Base-by-base conservation (phyloP, 2,888 invertebrate genomes). In the Alloplasta piceator region DNA sequence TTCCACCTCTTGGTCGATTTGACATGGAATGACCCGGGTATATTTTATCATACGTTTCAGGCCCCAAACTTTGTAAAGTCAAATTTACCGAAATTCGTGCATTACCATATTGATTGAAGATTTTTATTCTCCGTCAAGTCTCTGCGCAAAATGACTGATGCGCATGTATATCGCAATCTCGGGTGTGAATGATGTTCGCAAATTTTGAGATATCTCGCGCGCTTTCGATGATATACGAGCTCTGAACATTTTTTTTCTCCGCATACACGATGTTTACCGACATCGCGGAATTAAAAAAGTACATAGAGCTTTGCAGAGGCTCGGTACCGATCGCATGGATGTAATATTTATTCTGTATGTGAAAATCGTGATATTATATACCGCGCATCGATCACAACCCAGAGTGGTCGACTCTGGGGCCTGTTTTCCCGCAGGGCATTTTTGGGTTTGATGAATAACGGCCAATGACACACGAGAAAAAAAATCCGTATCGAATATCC, bases 41-140 rank as follows among this genome's bases (percentile, higher is more conserved):
- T 64, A 75, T 50, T 50, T n/a, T 39, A 41, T 41, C 48, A 66
- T 10, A 66, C 58, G 12, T 61, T n/a, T 26, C 26, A 48, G 9
- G 41, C 41, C 63, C 38, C 26, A 16, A 48, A 50, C 58, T 76
- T 78, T 80, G 67, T 77, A 79, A 79, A 81, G 78, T 83, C 75
- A 78, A 83, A 83, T 83, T 82, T 60, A 43, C 26, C 26, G 52
- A 72, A 80, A 81, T 58, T 60, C 43, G 26, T 14, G 36, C 10
- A 82, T 85, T 84, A 85, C 76, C 85, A 84, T 85, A 84, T 85
- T 85, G 84, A 85, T 85, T 85, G 83, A 61, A 80, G 75, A 85
- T 75, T 75, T 66, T 78, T 26, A 3, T 26, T 26, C 74, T 38
- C 7, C 38, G 6, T 6, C 60, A 39, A 10, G 48, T 52, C 48